Percentiles rank a stretch among this genome's conserved stretches.
Conservation (phyloP, 2,888 invertebrate genomes). For the Hydrotaea cyrtoneurina region DNA sequence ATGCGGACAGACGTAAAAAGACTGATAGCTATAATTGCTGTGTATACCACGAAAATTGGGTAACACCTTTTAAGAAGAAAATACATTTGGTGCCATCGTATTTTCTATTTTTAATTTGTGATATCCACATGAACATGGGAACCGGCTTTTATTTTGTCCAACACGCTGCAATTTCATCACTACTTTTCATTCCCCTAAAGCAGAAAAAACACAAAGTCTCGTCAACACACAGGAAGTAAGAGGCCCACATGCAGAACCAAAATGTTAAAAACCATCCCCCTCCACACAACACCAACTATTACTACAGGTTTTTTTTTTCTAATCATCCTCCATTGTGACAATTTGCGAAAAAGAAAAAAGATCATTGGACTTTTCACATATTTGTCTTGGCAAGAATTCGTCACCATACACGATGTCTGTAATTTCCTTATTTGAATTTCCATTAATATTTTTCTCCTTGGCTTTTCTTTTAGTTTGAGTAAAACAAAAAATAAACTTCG, state of each 20-base stretch:
- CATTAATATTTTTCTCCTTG: slow-evolving; percentile 38
- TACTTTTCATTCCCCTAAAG: background rate
- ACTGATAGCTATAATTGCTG: slow-evolving; percentile 52
- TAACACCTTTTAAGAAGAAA: slow-evolving; percentile 57
- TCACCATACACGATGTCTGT: slow-evolving; percentile 24
- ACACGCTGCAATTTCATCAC: slow-evolving; percentile 14
- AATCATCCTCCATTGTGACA: slow-evolving; percentile 20
- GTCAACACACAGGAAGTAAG: slow-evolving; percentile 32
- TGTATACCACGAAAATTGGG: slow-evolving; percentile 65
- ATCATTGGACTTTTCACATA: slow-evolving; percentile 36
- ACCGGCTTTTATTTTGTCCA: slow-evolving; percentile 12
- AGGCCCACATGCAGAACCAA: slow-evolving; percentile 16
- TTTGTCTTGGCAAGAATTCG: slow-evolving; percentile 14
- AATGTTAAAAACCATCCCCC: background rate
- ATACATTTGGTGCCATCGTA: slow-evolving; percentile 31
- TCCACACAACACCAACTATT: slow-evolving; percentile 20
- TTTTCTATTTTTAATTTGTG: slow-evolving; percentile 33
- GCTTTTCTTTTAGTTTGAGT: slow-evolving; percentile 26
- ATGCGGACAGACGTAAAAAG: slow-evolving; percentile 17
- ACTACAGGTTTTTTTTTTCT: slow-evolving; percentile 15
- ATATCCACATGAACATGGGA: background rate
- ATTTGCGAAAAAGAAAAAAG: slow-evolving; percentile 16
- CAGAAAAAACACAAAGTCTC: slow-evolving; percentile 32
- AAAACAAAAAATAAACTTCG: slow-evolving; percentile 56
- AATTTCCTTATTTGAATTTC: slow-evolving; percentile 26